Evolutionary conservation across 2,888 invertebrate genomes (phyloP).

Genomic region (Zootermopsis nevadensis): DNA sequence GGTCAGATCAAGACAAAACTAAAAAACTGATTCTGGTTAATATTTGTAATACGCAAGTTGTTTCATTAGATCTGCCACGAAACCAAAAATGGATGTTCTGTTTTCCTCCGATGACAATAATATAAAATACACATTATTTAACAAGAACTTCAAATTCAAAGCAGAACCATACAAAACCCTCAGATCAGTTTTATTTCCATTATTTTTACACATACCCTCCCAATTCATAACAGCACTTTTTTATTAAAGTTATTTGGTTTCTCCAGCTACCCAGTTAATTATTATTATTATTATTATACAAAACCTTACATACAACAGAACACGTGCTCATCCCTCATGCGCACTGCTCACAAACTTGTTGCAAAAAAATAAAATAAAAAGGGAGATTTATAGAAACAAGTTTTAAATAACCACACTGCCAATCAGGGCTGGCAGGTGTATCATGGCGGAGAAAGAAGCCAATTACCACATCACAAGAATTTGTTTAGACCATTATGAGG

Average conservation of each 20-base stretch:
- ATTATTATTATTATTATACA: conserved; percentile 15
- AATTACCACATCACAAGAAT: background rate
- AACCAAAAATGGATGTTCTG: no score
- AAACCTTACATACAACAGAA: conserved; percentile 16
- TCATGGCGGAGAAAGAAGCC: background rate
- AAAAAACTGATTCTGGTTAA: no score
- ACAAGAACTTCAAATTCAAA: background rate
- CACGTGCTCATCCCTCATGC: background rate
- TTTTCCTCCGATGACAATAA: no score
- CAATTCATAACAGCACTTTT: background rate
- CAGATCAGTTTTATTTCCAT: background rate
- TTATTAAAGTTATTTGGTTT: background rate
- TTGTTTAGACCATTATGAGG: background rate
- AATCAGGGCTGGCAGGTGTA: no score
- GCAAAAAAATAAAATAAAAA: background rate
- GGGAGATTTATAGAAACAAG: background rate
- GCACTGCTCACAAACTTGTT: background rate
- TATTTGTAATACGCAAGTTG: no score
- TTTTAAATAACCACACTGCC: background rate
- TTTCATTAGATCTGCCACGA: no score
- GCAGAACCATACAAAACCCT: background rate
- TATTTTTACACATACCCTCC: background rate
- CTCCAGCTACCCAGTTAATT: background rate
- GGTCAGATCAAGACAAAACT: no score
- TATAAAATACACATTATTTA: no score